phyloP scores from a whole-genome alignment of 2,888 invertebrate genomes.

The Agriopis aurantiaria region DNA sequence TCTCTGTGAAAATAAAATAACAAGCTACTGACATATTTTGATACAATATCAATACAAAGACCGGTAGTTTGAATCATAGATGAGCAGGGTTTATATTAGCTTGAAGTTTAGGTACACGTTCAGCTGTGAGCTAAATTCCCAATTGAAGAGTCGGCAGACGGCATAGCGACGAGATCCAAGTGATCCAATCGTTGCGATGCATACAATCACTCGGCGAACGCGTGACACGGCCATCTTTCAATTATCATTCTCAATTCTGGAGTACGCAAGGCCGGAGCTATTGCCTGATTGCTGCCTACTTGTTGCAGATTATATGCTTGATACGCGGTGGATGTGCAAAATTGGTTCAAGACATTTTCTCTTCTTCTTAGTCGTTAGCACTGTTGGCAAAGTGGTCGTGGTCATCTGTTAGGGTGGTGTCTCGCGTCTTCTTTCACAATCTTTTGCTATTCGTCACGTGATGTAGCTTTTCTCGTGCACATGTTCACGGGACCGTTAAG shows the following conservation, averaged over 20 bases:
- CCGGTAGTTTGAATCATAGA: not conserved
- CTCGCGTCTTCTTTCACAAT: too few relatives aligned
- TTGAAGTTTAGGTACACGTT: slow-evolving; percentile 5
- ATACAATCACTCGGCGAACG: slow-evolving; percentile 60
- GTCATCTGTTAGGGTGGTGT: too few relatives aligned
- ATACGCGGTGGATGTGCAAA: slow-evolving; percentile 9
- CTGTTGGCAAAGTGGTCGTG: too few relatives aligned
- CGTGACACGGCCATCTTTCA: slow-evolving; percentile 76
- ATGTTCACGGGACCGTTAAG: too few relatives aligned
- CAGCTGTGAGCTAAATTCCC: slow-evolving; percentile 17
- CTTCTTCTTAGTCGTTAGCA: too few relatives aligned
- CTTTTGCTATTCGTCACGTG: too few relatives aligned
- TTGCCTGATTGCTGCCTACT: slow-evolving; percentile 60
- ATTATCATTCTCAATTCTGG: slow-evolving; percentile 78
- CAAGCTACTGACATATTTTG: not conserved
- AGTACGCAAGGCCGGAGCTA: slow-evolving; percentile 69
- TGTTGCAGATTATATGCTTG: slow-evolving; percentile 27
- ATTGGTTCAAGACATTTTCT: slow-evolving; percentile 6
- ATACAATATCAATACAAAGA: not conserved
- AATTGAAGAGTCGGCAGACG: slow-evolving; percentile 29
- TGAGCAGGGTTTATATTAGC: not conserved
- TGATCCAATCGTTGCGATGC: slow-evolving; percentile 32
- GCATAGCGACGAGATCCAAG: slow-evolving; percentile 31
- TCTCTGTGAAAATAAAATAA: too few relatives aligned
- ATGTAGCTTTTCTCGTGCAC: too few relatives aligned